Percentiles rank a stretch among this genome's conserved stretches.
Evolutionary conservation across 2,113 vertebrate genomes (phyloP).

Genomic region (Xerus inauris): DNA sequence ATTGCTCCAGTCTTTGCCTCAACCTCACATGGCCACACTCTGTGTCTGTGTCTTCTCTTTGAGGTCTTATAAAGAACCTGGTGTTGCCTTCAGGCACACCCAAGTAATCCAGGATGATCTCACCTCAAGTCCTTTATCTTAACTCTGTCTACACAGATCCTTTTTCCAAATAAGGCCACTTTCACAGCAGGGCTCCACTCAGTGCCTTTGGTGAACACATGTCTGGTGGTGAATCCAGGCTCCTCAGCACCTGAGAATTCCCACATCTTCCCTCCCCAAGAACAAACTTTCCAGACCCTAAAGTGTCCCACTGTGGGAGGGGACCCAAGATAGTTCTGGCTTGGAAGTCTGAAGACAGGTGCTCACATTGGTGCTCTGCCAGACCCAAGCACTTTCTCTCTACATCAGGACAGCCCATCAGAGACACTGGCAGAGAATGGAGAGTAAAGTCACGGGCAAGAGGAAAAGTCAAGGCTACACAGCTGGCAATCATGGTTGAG

Average conservation of each 20-base stretch:
- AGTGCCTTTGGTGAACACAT: neutral
- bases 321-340: neutral
- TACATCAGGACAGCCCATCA: neutral
- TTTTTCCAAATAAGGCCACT: neutral
- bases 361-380: neutral
- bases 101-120: neutral
- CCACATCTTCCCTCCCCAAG: neutral
- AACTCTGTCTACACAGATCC: neutral
- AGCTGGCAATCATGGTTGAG: neutral
- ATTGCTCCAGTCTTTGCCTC: no score
- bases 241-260: neutral
- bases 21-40: neutral
- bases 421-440: neutral
- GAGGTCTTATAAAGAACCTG: neutral
- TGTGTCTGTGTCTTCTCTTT: neutral
- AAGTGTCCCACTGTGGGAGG: neutral
- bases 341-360: neutral
- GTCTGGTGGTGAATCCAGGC: neutral
- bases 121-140: neutral
- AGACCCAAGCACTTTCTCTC: rapidly evolving
- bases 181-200: neutral
- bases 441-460: neutral
- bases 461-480: no score
- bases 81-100: neutral
- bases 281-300: neutral